Evolutionary conservation across 2,113 vertebrate genomes (phyloP), one percentile per base, ranked within the genome.

Genomic region (Hypomesus transpacificus): DNA sequence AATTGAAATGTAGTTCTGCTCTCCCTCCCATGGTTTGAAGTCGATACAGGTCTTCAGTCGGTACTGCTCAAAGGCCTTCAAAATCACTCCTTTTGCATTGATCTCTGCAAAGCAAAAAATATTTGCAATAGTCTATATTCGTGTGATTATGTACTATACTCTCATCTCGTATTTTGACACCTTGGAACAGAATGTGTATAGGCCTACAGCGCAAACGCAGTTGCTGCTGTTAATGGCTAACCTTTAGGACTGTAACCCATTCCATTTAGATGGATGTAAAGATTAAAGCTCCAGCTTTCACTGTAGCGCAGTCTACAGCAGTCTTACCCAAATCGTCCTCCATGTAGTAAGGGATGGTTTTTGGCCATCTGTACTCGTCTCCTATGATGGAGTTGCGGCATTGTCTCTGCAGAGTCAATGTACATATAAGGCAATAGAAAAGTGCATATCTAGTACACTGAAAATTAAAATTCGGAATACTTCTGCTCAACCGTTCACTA

Each of bases 41-140:
- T 98, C 92, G 50, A 99, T 96, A 82, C 97, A 99, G 3, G 92
- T 93, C 90, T 98, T 98, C 21, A 99, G 90, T 50, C 93, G 90
- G 81, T 97, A 98, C 68, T 91, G 94, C 78, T 98, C 96, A 82
- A 98, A 97, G 39, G 96, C 94, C 80, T 95, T 93, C 53, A 98
- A 88, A 67, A 96, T 96, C 63, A 96, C 86, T 70, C 94, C 96
- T 88, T 95, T 98, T 13, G 95, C 95, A 84, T 98, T 98, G 75
- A 97, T 92, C 70, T 96, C 96, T 99, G 82, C 54, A 69, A 31
- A 70, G 24, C 52, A 73, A 4, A 67, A 13, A 13, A 22, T 52
- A 66, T 46, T 9, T 46, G 13, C 39, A 59, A 2, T 69, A 46
- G 39, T 9, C 7, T 46, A 46, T 46, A 46, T 46, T 11, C 9